Base-by-base conservation (phyloP, 2,888 invertebrate genomes). In the Anarsia innoxiella region DNA sequence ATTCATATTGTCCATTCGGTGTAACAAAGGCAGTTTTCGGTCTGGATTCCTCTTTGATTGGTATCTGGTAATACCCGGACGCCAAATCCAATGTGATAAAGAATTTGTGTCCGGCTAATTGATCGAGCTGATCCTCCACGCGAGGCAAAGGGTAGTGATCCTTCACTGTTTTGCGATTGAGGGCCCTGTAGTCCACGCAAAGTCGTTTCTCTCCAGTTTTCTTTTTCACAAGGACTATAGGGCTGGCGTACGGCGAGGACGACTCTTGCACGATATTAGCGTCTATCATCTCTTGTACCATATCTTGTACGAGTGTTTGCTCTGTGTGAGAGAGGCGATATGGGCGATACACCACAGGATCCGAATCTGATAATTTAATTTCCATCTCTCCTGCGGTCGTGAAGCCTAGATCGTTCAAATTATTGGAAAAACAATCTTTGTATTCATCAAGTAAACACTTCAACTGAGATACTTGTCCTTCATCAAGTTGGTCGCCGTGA, bases 1-100 rank as follows among this genome's bases (percentile, higher is more conserved):
- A 70, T 41, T 73, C 60, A 34, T 42, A 73, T 8, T 66, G 57
- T 0, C 70, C 69, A 23, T 65, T 57, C 0, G 61, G 60, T 0
- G 67, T 75, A 0, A 64, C 53, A 36, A 74, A 70, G 0, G 67
- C 65, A 0, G 68, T 74, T 29, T 58, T 56, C 2, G 48, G 48
- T 12, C 53, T 44, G 1, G 64, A 58, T 1, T 59, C 43, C 6
- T 54, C 49, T 23, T 46, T 44, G n/a, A 77, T 45, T 0, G 45
- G 40, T 16, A 52, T 43, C 27, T 52, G 51, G 14, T 48, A 44
- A 31, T 49, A 52, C 0, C 49, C 48, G 1, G 41, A 45, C 10
- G 44, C 36, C 1, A 48, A 19, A 30, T 51, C 51, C 10, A 49
- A 19, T 0, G 39, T 31, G 3, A 28, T 44, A 19, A 44, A 49